phyloP scores from a whole-genome alignment of 2,797 vertebrate genomes.

The Malacoctenus gilli region DNA sequence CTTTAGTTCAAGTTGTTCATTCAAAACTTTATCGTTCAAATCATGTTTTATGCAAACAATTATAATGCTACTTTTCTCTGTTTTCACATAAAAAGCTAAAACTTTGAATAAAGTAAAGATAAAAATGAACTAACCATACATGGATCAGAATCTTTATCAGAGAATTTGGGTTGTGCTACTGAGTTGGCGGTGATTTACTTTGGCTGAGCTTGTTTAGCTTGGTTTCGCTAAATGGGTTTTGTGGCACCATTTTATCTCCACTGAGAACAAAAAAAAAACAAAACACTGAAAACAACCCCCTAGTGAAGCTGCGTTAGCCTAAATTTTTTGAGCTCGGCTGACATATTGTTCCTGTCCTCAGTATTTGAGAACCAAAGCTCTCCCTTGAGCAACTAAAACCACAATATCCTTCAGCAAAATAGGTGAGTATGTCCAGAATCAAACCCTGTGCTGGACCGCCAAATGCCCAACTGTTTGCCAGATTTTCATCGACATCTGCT shows the following conservation, averaged over 20 bases:
- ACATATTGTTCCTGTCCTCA: slow-evolving; percentile 11
- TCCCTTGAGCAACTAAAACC: slow-evolving; percentile 10
- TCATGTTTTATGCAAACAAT: too few relatives aligned
- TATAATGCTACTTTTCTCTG: too few relatives aligned
- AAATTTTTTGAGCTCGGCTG: slow-evolving; percentile 3
- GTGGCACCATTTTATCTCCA: too few relatives aligned
- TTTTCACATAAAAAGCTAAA: too few relatives aligned
- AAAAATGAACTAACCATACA: neutral
- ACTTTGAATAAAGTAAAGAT: too few relatives aligned
- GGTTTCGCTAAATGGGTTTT: too few relatives aligned
- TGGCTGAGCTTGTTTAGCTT: too few relatives aligned
- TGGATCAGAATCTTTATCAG: neutral
- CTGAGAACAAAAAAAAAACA: neutral
- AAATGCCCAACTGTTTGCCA: slow-evolving; percentile 26
- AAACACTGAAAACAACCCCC: neutral
- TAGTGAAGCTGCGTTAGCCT: neutral
- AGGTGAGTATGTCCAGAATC: slow-evolving; percentile 37
- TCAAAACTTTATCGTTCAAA: too few relatives aligned
- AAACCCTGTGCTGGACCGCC: slow-evolving; percentile 22
- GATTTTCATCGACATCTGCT: slow-evolving; percentile 45
- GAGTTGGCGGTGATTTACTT: neutral
- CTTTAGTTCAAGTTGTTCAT: too few relatives aligned
- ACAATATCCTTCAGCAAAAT: slow-evolving; percentile 26
- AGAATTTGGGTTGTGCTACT: neutral
- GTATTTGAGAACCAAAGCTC: slow-evolving; percentile 24